Percentiles rank a stretch among this genome's conserved stretches.
Conservation (phyloP, 1,140 invertebrate genomes). For the Cherax quadricarinatus region DNA sequence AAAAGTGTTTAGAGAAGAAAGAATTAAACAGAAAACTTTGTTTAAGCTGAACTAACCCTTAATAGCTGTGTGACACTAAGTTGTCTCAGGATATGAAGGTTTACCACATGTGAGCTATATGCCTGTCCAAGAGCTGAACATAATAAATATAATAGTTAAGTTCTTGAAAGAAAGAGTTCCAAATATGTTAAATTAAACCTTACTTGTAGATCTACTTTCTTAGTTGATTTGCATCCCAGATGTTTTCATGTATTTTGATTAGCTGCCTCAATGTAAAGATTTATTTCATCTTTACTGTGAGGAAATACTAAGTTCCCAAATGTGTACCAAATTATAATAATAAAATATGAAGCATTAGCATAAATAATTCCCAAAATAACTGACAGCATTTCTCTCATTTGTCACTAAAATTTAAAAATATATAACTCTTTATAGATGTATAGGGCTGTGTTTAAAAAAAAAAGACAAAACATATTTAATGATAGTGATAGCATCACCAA, state of each 20-base stretch:
- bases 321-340: not conserved
- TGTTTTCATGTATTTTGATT: not conserved
- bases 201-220: not conserved
- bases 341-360: not conserved
- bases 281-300: not conserved
- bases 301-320: not conserved
- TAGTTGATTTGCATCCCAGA: conserved; percentile 2
- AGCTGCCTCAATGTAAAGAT: not conserved
- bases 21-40: no score
- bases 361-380: not conserved
- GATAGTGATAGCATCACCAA: not conserved
- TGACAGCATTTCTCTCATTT: not conserved
- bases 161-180: not conserved
- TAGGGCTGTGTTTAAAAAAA: conserved; percentile 7
- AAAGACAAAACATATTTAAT: not conserved
- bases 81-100: not conserved
- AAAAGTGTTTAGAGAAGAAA: no score
- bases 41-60: no score
- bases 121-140: not conserved
- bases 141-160: not conserved
- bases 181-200: not conserved
- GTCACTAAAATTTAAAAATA: not conserved
- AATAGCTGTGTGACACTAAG: not conserved
- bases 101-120: not conserved
- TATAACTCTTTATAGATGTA: not conserved